Conservation (phyloP, 2,888 invertebrate genomes). For the Octodonta nipae region DNA sequence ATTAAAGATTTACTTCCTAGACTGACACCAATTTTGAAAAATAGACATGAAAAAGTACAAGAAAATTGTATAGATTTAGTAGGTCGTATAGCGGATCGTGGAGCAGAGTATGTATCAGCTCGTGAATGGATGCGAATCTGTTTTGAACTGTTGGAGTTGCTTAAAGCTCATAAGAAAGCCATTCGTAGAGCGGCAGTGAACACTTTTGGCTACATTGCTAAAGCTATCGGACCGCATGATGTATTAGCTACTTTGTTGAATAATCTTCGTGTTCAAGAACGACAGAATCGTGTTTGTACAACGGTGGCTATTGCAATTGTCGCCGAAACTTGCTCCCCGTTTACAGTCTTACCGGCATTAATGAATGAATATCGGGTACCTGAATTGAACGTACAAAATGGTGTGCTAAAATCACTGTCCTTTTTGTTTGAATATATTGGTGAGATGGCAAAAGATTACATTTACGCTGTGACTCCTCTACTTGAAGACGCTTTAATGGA, state of each 20-base stretch:
- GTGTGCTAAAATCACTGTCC: slow-evolving; percentile 93
- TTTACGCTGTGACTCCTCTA: slow-evolving; percentile 94
- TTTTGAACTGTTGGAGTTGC: slow-evolving; percentile 87
- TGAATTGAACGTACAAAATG: slow-evolving; percentile 98
- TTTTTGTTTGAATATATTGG: slow-evolving; percentile 99
- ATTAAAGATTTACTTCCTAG: slow-evolving; percentile 95
- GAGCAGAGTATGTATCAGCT: slow-evolving; percentile 96
- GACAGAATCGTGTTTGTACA: slow-evolving; percentile 98
- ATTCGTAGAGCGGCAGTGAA: slow-evolving; percentile 97
- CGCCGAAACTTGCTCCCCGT: slow-evolving; percentile 98
- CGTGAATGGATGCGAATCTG: slow-evolving; percentile 99
- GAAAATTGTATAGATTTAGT: slow-evolving; percentile 99
- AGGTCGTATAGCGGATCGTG: slow-evolving; percentile 95
- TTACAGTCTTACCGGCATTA: slow-evolving; percentile 92
- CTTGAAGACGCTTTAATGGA: slow-evolving; percentile 99
- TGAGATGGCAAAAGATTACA: slow-evolving; percentile 99
- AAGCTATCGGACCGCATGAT: slow-evolving; percentile 98
- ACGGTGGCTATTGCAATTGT: slow-evolving; percentile 99
- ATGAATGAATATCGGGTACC: slow-evolving; percentile 99
- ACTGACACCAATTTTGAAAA: slow-evolving; percentile 94
- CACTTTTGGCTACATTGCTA: slow-evolving; percentile 98
- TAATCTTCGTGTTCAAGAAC: slow-evolving; percentile 96
- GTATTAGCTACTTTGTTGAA: slow-evolving; percentile 94
- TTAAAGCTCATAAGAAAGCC: slow-evolving; percentile 99
- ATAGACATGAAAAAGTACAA: slow-evolving; percentile 80